Evolutionary conservation across 2,113 vertebrate species (phyloP), one percentile per base, ranked within the genome.

Genomic region (Corythaeola cristata): DNA sequence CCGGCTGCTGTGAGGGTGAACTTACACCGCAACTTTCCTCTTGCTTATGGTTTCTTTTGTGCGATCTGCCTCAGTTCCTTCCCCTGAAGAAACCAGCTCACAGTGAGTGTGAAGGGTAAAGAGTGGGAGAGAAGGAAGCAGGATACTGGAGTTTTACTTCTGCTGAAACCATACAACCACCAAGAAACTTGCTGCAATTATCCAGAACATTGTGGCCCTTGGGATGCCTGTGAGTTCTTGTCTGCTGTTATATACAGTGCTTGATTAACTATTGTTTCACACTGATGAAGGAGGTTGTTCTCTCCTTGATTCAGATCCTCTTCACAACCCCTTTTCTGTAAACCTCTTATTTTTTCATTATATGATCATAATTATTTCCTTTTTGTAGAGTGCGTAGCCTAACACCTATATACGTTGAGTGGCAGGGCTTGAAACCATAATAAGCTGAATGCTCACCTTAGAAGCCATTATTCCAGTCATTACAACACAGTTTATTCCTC

Each of bases 391-490:
- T 84, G 67, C 17, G 2, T 97, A 98, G 97, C 96, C 97, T 97
- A 96, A 95, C 96, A 97, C 97, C 97, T 98, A 95, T 97, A 81
- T 72, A 90, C 53, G 17, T 71, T 76, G 89, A 96, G 90, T 97
- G 97, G 91, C 97, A 98, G 88, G 90, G 77, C 96, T 95, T 96
- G 96, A 97, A 97, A 97, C 94, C 76, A 50, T 98, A 97, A 97
- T 97, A 97, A 97, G 95, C 56, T 30, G 89, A 97, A 97, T 95
- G 73, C 93, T 98, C 97, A 98, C 98, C 98, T 98, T 97, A 47
- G 59, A 97, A 98, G 84, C 96, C 90, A 97, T 98, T 98, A 98
- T 96, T 97, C 93, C 87, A 96, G 95, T 98, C 98, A 98, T 98
- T 98, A 98, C 96, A 97, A 98, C 95, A 96, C 39, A 96, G 96